Evolutionary conservation across 2,797 vertebrate genomes (phyloP), one percentile per base, ranked within the genome.

Genomic region (Paramormyrops hopkinsi): DNA sequence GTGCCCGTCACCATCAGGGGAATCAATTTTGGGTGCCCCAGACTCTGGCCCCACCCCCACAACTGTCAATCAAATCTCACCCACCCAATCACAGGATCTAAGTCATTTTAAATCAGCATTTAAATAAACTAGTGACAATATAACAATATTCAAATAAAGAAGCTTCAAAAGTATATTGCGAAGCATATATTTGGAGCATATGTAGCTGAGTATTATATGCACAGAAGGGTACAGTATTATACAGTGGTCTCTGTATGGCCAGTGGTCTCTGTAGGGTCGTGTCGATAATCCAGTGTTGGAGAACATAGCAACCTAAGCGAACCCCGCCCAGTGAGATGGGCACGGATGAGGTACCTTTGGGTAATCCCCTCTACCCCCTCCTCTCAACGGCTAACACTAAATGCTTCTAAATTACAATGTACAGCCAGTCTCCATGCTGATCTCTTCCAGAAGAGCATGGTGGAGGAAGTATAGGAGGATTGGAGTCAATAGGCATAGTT

Each of bases 1-100:
- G 51, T 91, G 89, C 92, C 93, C 93, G 93, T 94, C 94, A 94
- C 92, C 92, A 94, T 93, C 94, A 95, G 94, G 94, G 93, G 92
- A 94, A 94, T 94, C 93, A 93, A 94, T 94, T 95, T 93, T 94
- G 93, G 92, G 92, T 90, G 93, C 93, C 92, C 94, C 93, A 92
- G 92, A 93, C 92, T 93, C 62, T 87, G 92, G 93, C 93, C 93
- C 93, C 93, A 94, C 82, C 82, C 51, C n/a, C 82, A 14, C n/a
- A 91, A 92, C 94, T 94, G 94, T 93, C 95, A 95, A 89, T 94
- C 93, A 94, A 11, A 33, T 44, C 82, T 50, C 46, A 8, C 11
- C 82, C 44, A 51, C 19, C 46, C 82, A 84, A 51, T 84, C 82
- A 12, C 41, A 46, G n/a, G n/a, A 22, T 48, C 3, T 8, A n/a